A percentile compares a stretch with the other conserved stretches of the same genome.
Evolutionary conservation across 1,140 invertebrate species (phyloP).

Genomic region (Lucilia cuprina): DNA sequence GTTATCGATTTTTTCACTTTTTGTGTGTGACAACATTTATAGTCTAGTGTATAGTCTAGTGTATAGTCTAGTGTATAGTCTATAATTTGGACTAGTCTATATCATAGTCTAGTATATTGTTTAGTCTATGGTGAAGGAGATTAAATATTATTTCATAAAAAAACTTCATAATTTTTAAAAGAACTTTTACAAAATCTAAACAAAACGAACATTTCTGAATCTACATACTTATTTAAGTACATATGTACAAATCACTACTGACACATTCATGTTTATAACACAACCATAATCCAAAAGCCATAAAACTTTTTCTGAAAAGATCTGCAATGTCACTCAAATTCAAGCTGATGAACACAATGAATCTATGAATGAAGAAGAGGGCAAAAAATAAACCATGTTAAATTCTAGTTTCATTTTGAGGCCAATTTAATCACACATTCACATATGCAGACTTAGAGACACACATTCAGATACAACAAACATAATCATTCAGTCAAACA

Average conservation of each 20-base stretch:
- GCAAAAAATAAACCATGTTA: background rate
- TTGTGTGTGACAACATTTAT: too few relatives aligned
- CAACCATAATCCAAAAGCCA: background rate
- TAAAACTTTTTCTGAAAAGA: background rate
- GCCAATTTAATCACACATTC: constrained; percentile 29
- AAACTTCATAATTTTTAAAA: too few relatives aligned
- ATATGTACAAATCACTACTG: background rate
- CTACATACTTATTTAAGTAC: background rate
- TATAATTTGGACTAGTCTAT: too few relatives aligned
- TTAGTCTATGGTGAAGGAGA: too few relatives aligned
- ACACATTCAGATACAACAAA: background rate
- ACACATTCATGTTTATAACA: background rate
- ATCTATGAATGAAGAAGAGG: too few relatives aligned
- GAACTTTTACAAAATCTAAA: too few relatives aligned
- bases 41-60: too few relatives aligned
- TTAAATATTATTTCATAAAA: too few relatives aligned
- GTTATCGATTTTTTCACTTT: too few relatives aligned
- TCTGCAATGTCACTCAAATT: background rate
- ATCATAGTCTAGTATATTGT: too few relatives aligned
- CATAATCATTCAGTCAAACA: constrained; percentile 24
- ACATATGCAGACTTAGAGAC: background rate
- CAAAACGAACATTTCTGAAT: background rate
- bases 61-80: too few relatives aligned
- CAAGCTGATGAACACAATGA: background rate
- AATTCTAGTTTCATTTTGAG: constrained; percentile 34